Percentiles rank a stretch among this genome's conserved stretches.
Conservation (phyloP, 2,797 vertebrate species). For the Sebastes kiyomatsui region DNA sequence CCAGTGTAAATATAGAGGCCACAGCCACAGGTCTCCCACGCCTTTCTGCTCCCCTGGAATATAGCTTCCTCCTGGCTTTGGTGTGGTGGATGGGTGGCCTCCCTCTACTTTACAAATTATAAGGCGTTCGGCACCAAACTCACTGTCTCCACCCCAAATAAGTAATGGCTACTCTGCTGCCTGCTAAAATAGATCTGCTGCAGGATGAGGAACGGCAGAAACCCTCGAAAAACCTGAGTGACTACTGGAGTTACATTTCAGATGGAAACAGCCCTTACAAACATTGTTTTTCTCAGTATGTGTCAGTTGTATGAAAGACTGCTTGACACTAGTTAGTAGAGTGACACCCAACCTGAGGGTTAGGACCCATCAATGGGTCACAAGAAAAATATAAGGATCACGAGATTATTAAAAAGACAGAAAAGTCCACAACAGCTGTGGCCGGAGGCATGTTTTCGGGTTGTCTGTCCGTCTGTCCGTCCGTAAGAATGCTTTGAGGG, state of each 20-base stretch:
- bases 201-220: constrained; percentile 32
- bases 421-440: background rate
- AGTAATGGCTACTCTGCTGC: constrained; percentile 78
- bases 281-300: background rate
- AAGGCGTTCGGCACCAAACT: constrained; percentile 76
- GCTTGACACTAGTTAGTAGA: background rate
- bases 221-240: constrained; percentile 34
- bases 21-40: constrained; percentile 76
- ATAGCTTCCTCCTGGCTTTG: constrained; percentile 77
- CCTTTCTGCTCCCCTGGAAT: constrained; percentile 69
- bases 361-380: background rate
- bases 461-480: no score
- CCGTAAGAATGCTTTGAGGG: no score
- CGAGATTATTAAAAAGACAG: background rate
- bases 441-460: no score
- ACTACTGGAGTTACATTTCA: constrained; percentile 4
- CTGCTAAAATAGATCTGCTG: constrained; percentile 78
- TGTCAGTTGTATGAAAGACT: background rate
- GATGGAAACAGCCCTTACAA: background rate
- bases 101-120: constrained; percentile 81
- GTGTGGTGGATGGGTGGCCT: constrained; percentile 83
- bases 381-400: background rate
- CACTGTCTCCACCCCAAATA: constrained; percentile 83
- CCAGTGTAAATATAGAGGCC: constrained; percentile 82
- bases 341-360: background rate